These are phyloP conservation scores for Microctenopoma stevenorrisi DNA, from an alignment of 2,797 vertebrate species.

Conservation along the genomic window DNA sequence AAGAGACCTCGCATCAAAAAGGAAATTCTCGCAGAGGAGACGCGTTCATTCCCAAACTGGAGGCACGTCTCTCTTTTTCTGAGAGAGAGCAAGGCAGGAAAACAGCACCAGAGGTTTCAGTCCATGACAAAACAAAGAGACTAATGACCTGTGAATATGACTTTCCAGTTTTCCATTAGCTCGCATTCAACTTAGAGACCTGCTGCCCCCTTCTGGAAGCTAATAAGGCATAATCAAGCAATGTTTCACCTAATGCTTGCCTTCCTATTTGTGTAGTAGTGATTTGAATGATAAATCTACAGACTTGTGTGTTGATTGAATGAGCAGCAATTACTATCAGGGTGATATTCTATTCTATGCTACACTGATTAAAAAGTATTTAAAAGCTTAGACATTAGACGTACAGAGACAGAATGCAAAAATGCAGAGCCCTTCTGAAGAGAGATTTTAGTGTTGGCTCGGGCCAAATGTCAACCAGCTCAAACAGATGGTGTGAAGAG, in stretches of 20 bases:
- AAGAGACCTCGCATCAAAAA: conserved; percentile 46
- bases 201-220: conserved; percentile 81
- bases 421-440: conserved; percentile 40
- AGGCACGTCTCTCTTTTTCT: conserved; percentile 38
- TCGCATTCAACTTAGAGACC: conserved; percentile 57
- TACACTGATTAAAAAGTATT: neutral
- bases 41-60: conserved; percentile 58
- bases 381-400: conserved; percentile 12
- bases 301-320: conserved; percentile 18
- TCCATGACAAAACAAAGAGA: conserved; percentile 81
- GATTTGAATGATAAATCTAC: conserved; percentile 6
- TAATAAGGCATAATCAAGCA: conserved; percentile 2
- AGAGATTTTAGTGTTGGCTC: conserved; percentile 59
- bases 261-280: neutral
- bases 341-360: neutral
- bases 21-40: conserved; percentile 63
- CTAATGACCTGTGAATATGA: conserved; percentile 85
- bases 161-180: conserved; percentile 70
- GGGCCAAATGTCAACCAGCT: conserved; percentile 78
- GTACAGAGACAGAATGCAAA: conserved; percentile 55
- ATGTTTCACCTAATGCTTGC: neutral
- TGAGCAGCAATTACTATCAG: conserved; percentile 5
- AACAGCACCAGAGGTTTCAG: conserved; percentile 72
- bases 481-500: conserved; percentile 80
- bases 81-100: conserved; percentile 50